phyloP scores from a whole-genome alignment of 2,113 vertebrate genomes.

The Sterrhoptilus dennistouni region DNA sequence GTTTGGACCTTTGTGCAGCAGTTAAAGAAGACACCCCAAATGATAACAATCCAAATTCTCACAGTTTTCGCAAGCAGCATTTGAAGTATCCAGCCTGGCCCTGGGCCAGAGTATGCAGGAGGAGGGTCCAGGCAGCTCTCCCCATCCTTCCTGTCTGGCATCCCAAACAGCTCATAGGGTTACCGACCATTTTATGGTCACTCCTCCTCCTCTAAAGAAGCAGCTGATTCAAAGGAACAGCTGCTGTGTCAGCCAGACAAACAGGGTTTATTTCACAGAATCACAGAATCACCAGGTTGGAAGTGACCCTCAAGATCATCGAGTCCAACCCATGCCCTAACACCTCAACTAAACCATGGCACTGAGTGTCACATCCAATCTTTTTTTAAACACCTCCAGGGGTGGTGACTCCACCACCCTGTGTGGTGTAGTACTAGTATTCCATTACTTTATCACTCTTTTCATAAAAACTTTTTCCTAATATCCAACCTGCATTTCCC shows the following conservation, averaged over 20 bases:
- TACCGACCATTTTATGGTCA: neutral
- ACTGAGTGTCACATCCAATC: neutral
- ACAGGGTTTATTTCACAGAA: neutral
- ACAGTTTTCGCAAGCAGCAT: neutral
- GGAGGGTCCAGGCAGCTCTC: fast-evolving
- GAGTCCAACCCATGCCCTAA: neutral
- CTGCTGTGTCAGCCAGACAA: neutral
- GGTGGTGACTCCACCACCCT: neutral
- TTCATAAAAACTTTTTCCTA: fast-evolving
- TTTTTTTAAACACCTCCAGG: neutral
- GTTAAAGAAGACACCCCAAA: neutral
- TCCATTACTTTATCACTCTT: neutral
- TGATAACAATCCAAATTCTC: neutral
- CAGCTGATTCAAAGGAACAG: neutral
- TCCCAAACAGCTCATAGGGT: neutral
- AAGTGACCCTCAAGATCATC: neutral
- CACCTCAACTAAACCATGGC: neutral
- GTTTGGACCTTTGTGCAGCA: neutral
- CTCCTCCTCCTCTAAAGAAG: neutral
- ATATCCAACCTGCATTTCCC: neutral
- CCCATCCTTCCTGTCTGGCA: neutral
- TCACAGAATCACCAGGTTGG: neutral
- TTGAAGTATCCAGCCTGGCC: neutral
- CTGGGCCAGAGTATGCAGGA: fast-evolving
- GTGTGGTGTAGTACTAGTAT: no score